Evolutionary conservation across 1,140 invertebrate genomes (phyloP), one percentile per base, ranked within the genome.

Genomic region (Temnothorax nylanderi): DNA sequence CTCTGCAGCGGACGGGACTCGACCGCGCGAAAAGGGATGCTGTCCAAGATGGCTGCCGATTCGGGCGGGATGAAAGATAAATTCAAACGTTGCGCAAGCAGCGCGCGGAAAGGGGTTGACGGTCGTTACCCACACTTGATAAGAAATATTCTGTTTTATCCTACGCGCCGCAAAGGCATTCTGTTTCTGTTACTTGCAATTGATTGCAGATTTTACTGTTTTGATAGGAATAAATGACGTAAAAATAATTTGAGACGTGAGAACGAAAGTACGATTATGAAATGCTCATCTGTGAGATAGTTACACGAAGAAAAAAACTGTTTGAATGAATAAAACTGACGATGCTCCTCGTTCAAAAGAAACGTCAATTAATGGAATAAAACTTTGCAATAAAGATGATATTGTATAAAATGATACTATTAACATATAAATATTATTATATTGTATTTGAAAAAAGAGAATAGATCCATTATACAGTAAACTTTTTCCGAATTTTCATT

Each of bases 101-200:
- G 62, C 32, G 26, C 21, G 34, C 0, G 41, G 21, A 37, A 65
- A 26, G 32, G 18, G 47, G 34, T 56, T 32, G 47, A 13, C 21
- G 18, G 32, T n/a, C 37, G 67, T 84, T 62, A 84, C 32, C 54
- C 69, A 16, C 69, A 32, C 41, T 84, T 58, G 80, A 74, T 84
- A 84, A 85, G 49, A 54, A 54, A 65, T 21, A n/a, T 34, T 82
- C 80, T 84, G 80, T 78, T 78, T 85, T 85, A 85, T 49, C 82
- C 18, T 78, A 37, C 18, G 51, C 60, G 8, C 21, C 2, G n/a
- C n/a, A 4, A 81, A 56, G 18, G 3, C 11, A 8, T 37, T n/a
- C 5, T 65, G 8, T 16, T 13, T 37, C 18, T 67, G 47, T 75
- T 64, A 65, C 26, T 77, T 47, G 21, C 74, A 56, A 49, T 56